A percentile compares a stretch with the other conserved stretches of the same genome.
phyloP scores from a whole-genome alignment of 2,797 vertebrate species.

The Clangula hyemalis region DNA sequence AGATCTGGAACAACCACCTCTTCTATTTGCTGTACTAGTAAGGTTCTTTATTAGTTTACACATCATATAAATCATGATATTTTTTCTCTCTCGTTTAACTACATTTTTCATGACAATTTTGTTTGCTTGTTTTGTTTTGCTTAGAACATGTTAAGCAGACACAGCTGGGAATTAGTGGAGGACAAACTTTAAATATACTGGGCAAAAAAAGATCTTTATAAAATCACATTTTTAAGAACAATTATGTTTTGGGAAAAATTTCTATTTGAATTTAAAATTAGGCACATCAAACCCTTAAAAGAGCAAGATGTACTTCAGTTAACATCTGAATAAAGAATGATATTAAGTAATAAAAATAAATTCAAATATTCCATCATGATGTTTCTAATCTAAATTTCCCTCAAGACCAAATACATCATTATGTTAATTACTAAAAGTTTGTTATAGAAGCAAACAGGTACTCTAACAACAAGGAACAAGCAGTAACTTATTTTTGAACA shows the following conservation, averaged over 20 bases:
- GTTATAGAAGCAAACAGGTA: constrained; percentile 50
- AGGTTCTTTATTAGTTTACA: background rate
- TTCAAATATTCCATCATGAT: constrained; percentile 30
- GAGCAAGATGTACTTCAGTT: background rate
- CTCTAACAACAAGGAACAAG: background rate
- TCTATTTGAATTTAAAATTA: background rate
- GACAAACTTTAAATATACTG: background rate
- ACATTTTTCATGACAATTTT: background rate
- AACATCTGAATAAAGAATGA: background rate
- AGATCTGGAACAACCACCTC: background rate
- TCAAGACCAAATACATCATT: constrained; percentile 9
- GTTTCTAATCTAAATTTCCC: constrained; percentile 41
- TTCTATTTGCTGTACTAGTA: background rate
- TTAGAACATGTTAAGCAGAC: background rate
- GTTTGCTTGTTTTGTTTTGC: background rate
- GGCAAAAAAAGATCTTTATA: background rate
- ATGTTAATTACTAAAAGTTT: constrained; percentile 7
- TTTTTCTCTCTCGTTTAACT: background rate
- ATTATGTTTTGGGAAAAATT: background rate
- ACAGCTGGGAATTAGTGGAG: background rate
- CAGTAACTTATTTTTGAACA: constrained; percentile 36
- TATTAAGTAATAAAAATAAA: constrained; percentile 21
- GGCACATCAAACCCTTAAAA: background rate
- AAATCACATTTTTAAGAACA: background rate
- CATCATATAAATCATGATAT: background rate